Percentiles rank a stretch among this genome's conserved stretches.
Conservation (phyloP, 2,888 invertebrate species). For the Parochlus steinenii region DNA sequence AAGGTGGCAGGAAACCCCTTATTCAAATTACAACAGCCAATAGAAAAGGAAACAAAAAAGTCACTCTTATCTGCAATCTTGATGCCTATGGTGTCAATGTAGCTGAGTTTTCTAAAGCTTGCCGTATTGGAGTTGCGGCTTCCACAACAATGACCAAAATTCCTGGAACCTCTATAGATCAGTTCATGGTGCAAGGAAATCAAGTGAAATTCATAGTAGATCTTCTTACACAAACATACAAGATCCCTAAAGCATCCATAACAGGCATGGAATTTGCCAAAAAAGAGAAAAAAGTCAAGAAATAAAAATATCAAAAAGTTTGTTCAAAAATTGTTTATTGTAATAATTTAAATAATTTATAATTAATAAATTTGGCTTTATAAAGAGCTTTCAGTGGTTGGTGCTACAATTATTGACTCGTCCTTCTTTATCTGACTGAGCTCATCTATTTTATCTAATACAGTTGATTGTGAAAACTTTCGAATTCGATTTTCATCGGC, state of each 20-base stretch:
- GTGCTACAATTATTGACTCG: too few species aligned
- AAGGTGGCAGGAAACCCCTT: conserved; percentile 55
- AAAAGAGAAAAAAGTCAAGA: conserved; percentile 18
- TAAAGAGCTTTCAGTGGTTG: too few species aligned
- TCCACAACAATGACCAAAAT: conserved; percentile 63
- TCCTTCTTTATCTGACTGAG: too few species aligned
- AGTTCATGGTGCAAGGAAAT: conserved; percentile 81
- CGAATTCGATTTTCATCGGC: too few species aligned
- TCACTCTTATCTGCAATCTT: conserved; percentile 78
- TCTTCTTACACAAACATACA: conserved; percentile 28
- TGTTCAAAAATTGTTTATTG: not conserved
- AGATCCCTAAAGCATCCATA: conserved; percentile 28
- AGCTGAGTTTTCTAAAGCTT: conserved; percentile 58
- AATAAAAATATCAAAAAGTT: conserved; percentile 7
- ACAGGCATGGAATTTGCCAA: conserved; percentile 28
- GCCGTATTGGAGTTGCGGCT: conserved; percentile 75
- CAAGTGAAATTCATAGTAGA: conserved; percentile 42
- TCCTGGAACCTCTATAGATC: conserved; percentile 53
- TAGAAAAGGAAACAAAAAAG: conserved; percentile 80
- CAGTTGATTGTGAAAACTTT: too few species aligned
- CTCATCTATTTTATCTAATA: too few species aligned
- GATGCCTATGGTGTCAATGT: conserved; percentile 73
- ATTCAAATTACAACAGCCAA: conserved; percentile 60
- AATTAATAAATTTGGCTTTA: too few species aligned
- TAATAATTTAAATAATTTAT: too few species aligned